Conservation (phyloP, 2,888 invertebrate genomes). For the Serripes groenlandicus region DNA sequence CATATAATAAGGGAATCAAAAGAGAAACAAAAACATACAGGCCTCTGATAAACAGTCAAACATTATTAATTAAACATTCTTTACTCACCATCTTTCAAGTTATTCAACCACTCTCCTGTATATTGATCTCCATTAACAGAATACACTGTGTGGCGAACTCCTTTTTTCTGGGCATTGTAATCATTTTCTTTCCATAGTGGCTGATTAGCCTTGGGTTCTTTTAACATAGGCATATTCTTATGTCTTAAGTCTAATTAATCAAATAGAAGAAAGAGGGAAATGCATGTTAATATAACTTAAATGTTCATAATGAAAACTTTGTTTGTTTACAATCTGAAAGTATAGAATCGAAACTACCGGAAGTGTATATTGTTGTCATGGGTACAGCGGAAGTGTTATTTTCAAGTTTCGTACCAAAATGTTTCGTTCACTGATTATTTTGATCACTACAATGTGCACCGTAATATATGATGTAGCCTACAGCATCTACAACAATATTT, state of each 20-base stretch:
- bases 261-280: no score
- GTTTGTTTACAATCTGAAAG: background rate
- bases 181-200: slow-evolving; percentile 86
- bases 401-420: background rate
- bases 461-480: no score
- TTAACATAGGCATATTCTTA: slow-evolving; percentile 79
- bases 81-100: slow-evolving; percentile 86
- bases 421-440: no score
- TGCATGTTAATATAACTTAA: background rate
- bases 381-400: background rate
- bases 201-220: slow-evolving; percentile 77
- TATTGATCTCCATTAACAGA: slow-evolving; percentile 86
- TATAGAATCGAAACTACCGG: background rate
- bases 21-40: no score
- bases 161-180: slow-evolving; percentile 85
- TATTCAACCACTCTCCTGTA: slow-evolving; percentile 86
- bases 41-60: no score
- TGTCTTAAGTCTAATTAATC: background rate
- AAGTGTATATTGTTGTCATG: slow-evolving; percentile 16
- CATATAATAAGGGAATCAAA: no score
- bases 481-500: no score
- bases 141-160: slow-evolving; percentile 85
- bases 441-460: no score
- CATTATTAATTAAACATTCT: no score
- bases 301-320: no score